Conservation (phyloP, 2,888 invertebrate species). For the Lycocerus yunnanus region DNA sequence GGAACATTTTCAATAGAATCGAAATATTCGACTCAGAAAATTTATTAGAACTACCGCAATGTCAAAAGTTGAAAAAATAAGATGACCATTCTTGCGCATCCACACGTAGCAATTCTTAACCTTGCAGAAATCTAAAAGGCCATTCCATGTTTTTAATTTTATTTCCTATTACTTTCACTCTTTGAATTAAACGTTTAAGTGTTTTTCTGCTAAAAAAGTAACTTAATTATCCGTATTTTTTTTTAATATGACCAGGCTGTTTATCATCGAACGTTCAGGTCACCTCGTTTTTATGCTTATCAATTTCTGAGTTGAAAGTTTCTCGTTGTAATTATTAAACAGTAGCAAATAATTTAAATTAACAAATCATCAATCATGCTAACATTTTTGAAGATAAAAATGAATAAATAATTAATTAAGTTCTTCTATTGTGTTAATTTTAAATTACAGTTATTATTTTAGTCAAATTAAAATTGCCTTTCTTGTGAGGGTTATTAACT, state of each 20-base stretch:
- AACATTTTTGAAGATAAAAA: neutral
- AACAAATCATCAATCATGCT: neutral
- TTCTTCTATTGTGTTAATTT: neutral
- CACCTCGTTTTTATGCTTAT: neutral
- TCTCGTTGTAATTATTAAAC: neutral
- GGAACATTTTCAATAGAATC: neutral
- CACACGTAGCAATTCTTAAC: constrained; percentile 17
- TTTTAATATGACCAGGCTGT: too few relatives aligned
- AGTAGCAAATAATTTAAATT: neutral
- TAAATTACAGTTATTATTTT: neutral
- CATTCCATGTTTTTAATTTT: neutral
- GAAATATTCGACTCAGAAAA: neutral
- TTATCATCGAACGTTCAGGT: too few relatives aligned
- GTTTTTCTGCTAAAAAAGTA: neutral
- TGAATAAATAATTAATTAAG: neutral
- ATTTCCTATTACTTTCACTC: neutral
- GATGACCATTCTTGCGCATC: constrained; percentile 24
- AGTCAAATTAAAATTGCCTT: neutral
- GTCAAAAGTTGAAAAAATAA: constrained; percentile 23
- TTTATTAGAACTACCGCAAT: constrained; percentile 9
- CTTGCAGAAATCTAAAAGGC: constrained; percentile 9
- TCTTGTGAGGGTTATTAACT: neutral
- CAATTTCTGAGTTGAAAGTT: neutral
- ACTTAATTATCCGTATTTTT: neutral
- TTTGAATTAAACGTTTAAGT: neutral